Base-by-base conservation (phyloP, 2,797 vertebrate genomes). In the Lagodon rhomboides region DNA sequence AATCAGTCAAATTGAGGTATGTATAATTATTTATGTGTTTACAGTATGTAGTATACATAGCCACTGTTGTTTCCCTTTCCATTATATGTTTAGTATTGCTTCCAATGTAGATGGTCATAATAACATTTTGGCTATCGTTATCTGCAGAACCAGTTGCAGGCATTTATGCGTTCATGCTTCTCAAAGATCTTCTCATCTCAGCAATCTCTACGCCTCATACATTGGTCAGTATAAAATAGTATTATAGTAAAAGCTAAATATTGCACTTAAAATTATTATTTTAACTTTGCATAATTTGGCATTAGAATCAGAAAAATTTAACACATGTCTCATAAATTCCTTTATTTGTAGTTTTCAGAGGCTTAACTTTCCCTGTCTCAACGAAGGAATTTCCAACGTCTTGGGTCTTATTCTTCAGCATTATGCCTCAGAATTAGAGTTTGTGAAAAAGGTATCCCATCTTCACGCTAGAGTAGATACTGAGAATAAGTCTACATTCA, bases 101-200 rank as follows among this genome's bases (percentile, higher is more conserved):
- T 60, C 44, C 18, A 23, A 12, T 54, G 30, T 20, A 17, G 12
- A 47, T 41, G 4, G 2, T 46, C 17, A 20, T 67, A 43, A 59
- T 53, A 15, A 30, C 12, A 13, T 20, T 17, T 27, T 50, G 6
- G 2, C 12, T 44, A 6, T 74, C 25, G 1, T 76, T 73, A 44
- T 81, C 23, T 90, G 87, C 85, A 97, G 97, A 41, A 82, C 16
- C 93, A 96, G 83, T 88, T 97, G 46, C 93, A 92, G 81, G 72
- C 61, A 22, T 97, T 97, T 90, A 96, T 97, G 95, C 92, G 49
- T 78, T 91, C 73, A 68, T 92, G 90, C 85, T 96, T 97, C 87
- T 91, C 83, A 75, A 95, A 93, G 81, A 95, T 96, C 75, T 65
- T 90, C 38, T 95, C 95, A 84, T 95, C 95, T 75, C 95, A 95